phyloP scores from a whole-genome alignment of 2,797 vertebrate species.

The Schizopygopsis malacanthus region DNA sequence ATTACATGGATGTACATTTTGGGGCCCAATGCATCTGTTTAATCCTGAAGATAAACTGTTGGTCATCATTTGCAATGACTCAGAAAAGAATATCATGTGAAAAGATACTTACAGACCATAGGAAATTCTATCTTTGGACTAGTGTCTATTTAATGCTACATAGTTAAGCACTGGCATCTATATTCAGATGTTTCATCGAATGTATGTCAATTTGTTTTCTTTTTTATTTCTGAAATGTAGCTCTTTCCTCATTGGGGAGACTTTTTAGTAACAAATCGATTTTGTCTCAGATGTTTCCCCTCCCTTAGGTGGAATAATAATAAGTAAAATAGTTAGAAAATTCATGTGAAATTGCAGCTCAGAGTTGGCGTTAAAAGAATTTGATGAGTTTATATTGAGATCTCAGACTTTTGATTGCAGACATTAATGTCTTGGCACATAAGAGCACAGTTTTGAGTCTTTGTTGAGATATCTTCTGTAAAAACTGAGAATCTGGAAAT shows the following conservation, averaged over 20 bases:
- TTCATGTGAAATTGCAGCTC: background rate
- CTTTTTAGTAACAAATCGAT: background rate
- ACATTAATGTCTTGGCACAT: background rate
- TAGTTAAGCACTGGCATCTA: background rate
- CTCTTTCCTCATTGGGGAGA: background rate
- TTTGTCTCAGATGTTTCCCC: background rate
- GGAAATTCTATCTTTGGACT: background rate
- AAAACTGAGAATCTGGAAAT: background rate
- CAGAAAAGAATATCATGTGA: background rate
- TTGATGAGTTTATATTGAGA: background rate
- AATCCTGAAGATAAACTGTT: conserved; percentile 41
- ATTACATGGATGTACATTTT: background rate
- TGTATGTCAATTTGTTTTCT: background rate
- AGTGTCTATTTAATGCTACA: background rate
- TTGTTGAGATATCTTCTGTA: background rate
- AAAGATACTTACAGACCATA: background rate
- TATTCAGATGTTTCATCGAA: background rate
- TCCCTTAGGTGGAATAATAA: background rate
- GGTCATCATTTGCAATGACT: background rate
- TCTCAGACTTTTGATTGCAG: background rate
- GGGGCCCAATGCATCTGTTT: conserved; percentile 18
- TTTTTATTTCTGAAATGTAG: background rate
- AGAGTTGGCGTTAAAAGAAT: background rate
- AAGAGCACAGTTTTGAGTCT: background rate
- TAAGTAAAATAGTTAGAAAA: background rate